Base-by-base conservation (phyloP, 2,113 vertebrate species). In the Ptyas mucosa region DNA sequence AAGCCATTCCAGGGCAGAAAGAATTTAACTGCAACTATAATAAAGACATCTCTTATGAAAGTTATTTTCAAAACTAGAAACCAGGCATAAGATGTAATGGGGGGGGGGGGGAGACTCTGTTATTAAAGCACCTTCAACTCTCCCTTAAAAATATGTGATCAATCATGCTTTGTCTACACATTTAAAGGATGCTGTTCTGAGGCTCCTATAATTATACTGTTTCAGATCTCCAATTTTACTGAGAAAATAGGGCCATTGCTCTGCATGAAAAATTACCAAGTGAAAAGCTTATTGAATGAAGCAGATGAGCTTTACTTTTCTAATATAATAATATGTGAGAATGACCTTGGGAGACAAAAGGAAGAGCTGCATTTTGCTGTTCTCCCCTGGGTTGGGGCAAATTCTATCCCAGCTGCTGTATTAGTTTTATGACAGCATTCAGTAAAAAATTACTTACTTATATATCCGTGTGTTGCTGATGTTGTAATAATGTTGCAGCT, bases 211-310 rank as follows among this genome's bases (percentile, higher is more conserved):
- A 57, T 39, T 75, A 92, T 92, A 54, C 46, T 53, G 49, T 12
- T 96, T 94, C 93, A 88, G 93, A 5, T 87, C 89, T 95, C 90
- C 92, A 90, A 58, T 94, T 96, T 92, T 91, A 39, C 85, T 90
- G 61, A 96, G 85, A 89, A 91, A 91, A 93, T 61, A 93, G 49
- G 96, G 94, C 5, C 85, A 91, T 39, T 93, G 87, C 92, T 94
- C 88, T 75, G 92, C 0, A 87, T 92, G 92, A 94, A 91, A 95
- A 95, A 94, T 94, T 86, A 92, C 75, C 93, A 0, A 21, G 54
- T 26, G 86, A 89, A 90, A 90, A 4, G 0, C 91, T 94, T 93
- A 90, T 53, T 0, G 11, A 94, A 90, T 0, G 91, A 94, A 93
- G 94, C 91, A 95, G 39, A 53, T 75, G 54, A 57, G 58, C 9